Percentiles rank a stretch among this genome's conserved stretches.
Conservation (phyloP, 2,888 invertebrate species). For the Syrphus vitripennis region DNA sequence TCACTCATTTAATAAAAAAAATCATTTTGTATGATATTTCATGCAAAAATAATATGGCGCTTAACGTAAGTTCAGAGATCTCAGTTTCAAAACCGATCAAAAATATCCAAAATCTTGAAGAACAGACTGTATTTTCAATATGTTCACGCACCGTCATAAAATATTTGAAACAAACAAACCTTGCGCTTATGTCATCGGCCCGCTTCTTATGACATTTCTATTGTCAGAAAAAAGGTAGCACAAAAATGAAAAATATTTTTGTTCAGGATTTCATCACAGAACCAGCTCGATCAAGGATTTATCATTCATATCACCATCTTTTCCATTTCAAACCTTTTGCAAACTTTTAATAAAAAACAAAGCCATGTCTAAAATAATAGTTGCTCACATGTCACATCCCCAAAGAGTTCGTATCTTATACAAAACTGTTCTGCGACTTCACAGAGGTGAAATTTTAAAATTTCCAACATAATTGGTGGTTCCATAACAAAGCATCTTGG, state of each 20-base stretch:
- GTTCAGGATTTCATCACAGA: background rate
- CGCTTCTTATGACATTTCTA: accelerated
- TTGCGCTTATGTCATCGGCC: slow-evolving; percentile 29
- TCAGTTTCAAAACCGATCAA: too few relatives aligned
- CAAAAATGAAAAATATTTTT: background rate
- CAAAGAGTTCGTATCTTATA: slow-evolving; percentile 87
- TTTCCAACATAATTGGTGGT: background rate
- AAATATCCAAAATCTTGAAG: background rate
- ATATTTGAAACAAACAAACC: slow-evolving; percentile 36
- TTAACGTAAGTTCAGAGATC: too few relatives aligned
- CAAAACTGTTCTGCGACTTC: slow-evolving; percentile 90
- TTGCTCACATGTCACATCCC: slow-evolving; percentile 82
- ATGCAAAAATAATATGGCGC: too few relatives aligned
- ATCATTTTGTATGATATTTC: too few relatives aligned
- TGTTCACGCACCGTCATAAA: too few relatives aligned
- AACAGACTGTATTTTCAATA: background rate
- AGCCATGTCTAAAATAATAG: slow-evolving; percentile 76
- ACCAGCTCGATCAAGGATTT: background rate
- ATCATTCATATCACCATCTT: too few relatives aligned
- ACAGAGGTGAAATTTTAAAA: slow-evolving; percentile 82
- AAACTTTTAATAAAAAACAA: background rate
- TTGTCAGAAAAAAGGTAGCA: slow-evolving; percentile 14
- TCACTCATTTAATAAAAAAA: too few relatives aligned
- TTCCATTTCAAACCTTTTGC: background rate
- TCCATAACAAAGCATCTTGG: background rate